Conservation (phyloP, 2,113 vertebrate species). For the Drymodes brunneopygia region DNA sequence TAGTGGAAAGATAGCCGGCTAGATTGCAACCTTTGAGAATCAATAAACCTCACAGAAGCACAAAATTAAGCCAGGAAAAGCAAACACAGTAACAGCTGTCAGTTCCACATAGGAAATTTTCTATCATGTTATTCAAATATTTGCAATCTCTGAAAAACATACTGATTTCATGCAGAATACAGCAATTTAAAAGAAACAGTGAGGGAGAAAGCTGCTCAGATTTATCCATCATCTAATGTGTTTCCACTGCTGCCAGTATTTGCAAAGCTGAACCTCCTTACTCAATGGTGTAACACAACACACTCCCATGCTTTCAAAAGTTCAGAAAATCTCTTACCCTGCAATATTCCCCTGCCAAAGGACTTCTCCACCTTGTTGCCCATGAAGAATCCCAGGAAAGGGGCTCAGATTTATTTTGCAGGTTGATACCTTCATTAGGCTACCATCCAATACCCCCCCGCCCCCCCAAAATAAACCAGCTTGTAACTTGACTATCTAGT, state of each 20-base stretch:
- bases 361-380: conserved; percentile 66
- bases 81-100: neutral
- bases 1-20: neutral
- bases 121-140: neutral
- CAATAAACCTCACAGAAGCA: neutral
- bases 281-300: neutral
- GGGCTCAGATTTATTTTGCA: conserved; percentile 69
- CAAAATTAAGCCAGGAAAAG: neutral
- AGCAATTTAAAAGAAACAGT: rapidly evolving
- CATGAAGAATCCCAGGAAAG: conserved; percentile 64
- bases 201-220: neutral
- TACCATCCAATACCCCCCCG: conserved; percentile 26
- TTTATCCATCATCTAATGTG: neutral
- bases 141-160: neutral
- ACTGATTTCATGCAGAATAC: neutral
- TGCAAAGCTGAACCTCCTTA: neutral
- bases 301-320: neutral
- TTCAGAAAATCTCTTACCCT: conserved; percentile 69
- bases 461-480: conserved; percentile 13
- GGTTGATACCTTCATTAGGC: conserved; percentile 70
- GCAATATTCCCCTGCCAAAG: conserved; percentile 65
- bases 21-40: neutral
- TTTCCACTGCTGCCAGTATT: neutral
- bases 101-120: neutral
- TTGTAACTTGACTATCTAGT: neutral